Evolutionary conservation across 92 coral and sea anemone species (phyloP).

Genomic region (Epizoanthus ramosus): DNA sequence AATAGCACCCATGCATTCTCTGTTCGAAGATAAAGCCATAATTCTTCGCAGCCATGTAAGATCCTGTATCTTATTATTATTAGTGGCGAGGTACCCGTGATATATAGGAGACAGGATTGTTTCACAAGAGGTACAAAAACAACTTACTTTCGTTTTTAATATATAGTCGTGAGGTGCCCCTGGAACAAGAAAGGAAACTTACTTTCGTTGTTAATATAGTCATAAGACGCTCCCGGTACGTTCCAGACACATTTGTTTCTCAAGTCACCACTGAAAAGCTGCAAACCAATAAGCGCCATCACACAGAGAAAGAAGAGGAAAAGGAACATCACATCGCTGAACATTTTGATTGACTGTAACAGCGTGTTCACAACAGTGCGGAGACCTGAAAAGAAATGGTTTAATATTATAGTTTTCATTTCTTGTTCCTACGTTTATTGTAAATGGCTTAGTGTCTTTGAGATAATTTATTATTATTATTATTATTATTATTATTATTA

Average conservation of each 20-base stretch:
- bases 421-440: too few relatives aligned
- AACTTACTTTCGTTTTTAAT: background rate
- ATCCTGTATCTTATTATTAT: too few relatives aligned
- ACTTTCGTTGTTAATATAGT: background rate
- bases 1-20: too few relatives aligned
- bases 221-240: background rate
- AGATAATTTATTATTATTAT: too few relatives aligned
- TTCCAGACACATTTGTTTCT: constrained; percentile 4
- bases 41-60: too few relatives aligned
- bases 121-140: too few relatives aligned
- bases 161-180: background rate
- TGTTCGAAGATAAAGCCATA: too few relatives aligned
- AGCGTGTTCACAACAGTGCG: constrained; percentile 16
- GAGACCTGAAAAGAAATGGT: background rate
- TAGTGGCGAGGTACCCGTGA: too few relatives aligned
- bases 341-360: constrained; percentile 16
- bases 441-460: too few relatives aligned
- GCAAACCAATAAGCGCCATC: background rate
- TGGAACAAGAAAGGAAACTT: background rate
- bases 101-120: too few relatives aligned
- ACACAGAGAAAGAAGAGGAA: constrained; percentile 6
- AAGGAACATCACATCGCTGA: constrained; percentile 13
- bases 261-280: background rate
- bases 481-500: too few relatives aligned
- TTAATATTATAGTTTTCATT: too few relatives aligned